phyloP scores from a whole-genome alignment of 2,113 vertebrate species.

The Tylochromis polylepis region DNA sequence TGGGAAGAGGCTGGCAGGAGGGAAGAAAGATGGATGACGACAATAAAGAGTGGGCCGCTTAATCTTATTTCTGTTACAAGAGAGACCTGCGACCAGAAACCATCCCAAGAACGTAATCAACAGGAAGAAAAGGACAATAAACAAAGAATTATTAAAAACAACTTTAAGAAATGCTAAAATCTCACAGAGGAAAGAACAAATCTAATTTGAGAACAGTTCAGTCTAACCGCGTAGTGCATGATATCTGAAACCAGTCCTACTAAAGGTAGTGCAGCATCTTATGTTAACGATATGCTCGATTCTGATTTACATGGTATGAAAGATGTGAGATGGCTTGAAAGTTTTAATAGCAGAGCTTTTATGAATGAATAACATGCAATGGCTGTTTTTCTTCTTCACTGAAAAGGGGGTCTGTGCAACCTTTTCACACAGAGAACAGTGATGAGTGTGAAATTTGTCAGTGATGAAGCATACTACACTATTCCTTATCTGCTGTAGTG shows the following conservation, averaged over 20 bases:
- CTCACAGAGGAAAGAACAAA: background rate
- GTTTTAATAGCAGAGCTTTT: background rate
- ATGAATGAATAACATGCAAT: background rate
- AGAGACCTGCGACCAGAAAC: background rate
- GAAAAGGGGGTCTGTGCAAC: background rate
- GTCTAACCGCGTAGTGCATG: background rate
- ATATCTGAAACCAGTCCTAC: background rate
- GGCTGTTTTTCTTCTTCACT: background rate
- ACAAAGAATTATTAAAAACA: background rate
- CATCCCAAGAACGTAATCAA: background rate
- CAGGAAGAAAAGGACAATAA: background rate
- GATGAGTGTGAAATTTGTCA: no score
- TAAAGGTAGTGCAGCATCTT: background rate
- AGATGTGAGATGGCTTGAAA: background rate
- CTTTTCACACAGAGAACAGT: background rate
- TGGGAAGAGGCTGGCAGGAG: background rate
- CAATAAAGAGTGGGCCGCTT: conserved; percentile 23
- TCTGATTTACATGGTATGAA: background rate
- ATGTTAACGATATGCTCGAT: background rate
- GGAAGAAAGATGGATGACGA: conserved; percentile 41
- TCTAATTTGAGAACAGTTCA: background rate
- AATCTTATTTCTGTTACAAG: background rate
- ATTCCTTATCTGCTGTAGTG: background rate
- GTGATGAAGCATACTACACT: background rate
- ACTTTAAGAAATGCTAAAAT: background rate